phyloP scores from a whole-genome alignment of 2,797 vertebrate species.

The Bucorvus abyssinicus region DNA sequence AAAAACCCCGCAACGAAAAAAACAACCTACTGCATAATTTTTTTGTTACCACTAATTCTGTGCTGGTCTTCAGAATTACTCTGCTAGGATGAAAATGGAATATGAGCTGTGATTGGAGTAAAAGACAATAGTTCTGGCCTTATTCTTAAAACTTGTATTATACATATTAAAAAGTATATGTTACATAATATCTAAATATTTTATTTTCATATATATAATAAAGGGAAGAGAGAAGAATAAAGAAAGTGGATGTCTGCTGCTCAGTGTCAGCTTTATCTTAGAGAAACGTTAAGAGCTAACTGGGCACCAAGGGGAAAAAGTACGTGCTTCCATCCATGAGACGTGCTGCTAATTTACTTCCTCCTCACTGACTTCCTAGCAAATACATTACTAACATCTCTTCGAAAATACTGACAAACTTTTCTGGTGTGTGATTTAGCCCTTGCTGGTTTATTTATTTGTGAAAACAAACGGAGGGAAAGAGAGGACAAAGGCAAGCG shows the following conservation, averaged over 20 bases:
- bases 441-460: background rate
- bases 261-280: background rate
- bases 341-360: background rate
- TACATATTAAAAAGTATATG: background rate
- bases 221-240: background rate
- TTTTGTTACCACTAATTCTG: background rate
- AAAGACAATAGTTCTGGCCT: background rate
- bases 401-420: background rate
- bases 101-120: background rate
- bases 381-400: background rate
- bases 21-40: accelerated
- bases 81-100: background rate
- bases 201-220: background rate
- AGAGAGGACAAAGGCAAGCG: background rate
- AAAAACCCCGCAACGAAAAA: background rate
- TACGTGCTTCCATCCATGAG: background rate
- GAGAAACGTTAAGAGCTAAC: background rate
- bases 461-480: background rate
- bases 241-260: background rate
- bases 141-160: background rate
- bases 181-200: too few species aligned
- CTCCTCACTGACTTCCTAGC: background rate
- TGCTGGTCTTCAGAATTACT: background rate
- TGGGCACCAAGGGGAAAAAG: background rate
- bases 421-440: background rate